Evolutionary conservation across 2,888 invertebrate genomes (phyloP).

Genomic region (Mythimna albipuncta): DNA sequence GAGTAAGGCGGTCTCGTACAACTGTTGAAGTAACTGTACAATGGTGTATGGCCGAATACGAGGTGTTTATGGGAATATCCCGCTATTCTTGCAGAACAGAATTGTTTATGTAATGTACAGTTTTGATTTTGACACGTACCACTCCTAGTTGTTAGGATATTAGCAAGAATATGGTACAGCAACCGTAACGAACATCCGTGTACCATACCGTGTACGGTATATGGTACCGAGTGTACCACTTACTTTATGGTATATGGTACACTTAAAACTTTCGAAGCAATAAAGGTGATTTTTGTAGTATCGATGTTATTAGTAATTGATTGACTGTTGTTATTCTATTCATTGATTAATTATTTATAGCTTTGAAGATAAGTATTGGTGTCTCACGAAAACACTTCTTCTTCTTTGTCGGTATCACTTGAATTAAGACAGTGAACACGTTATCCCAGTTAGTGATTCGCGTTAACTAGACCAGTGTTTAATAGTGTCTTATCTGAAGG

Average conservation of each 20-base stretch:
- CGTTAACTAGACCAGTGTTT: slow-evolving; percentile 47
- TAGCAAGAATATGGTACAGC: not conserved
- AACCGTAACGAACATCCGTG: too few species aligned
- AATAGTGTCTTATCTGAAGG: slow-evolving; percentile 56
- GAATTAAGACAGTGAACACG: slow-evolving; percentile 75
- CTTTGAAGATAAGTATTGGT: too few species aligned
- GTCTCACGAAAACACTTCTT: too few species aligned
- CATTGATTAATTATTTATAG: too few species aligned
- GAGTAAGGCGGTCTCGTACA: slow-evolving; percentile 51
- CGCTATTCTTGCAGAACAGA: slow-evolving; percentile 29
- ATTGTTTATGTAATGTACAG: slow-evolving; percentile 7
- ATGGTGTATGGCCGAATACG: slow-evolving; percentile 45
- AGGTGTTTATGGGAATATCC: slow-evolving; percentile 34
- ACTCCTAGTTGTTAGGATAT: not conserved
- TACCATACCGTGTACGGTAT: too few species aligned
- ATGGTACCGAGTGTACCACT: too few species aligned
- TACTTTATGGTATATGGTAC: too few species aligned
- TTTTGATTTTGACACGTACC: slow-evolving; percentile 12
- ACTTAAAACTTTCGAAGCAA: too few species aligned
- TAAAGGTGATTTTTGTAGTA: too few species aligned
- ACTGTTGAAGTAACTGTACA: slow-evolving; percentile 57
- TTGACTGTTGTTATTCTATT: too few species aligned
- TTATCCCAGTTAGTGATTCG: slow-evolving; percentile 68
- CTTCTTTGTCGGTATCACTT: too few species aligned
- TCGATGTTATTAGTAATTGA: too few species aligned